Base-by-base conservation (phyloP, 2,888 invertebrate species). In the Ligdia adustata region DNA sequence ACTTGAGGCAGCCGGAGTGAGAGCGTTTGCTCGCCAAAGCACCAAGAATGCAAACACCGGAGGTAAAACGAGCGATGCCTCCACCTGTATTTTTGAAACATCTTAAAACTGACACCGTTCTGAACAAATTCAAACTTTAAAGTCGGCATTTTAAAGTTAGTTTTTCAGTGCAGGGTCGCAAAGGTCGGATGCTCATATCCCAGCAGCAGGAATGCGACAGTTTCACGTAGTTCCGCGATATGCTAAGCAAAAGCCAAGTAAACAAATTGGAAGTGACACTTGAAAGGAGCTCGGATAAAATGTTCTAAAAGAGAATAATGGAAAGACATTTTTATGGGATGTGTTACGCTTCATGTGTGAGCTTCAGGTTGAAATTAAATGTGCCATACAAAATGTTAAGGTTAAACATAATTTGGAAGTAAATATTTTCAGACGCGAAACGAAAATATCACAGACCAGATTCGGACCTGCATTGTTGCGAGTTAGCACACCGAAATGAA, bases 171-270 rank as follows among this genome's bases (percentile, higher is more conserved):
- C 11, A 6, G 3, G 16, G 5, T 14, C 57, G 62, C 72, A 76
- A 65, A 74, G 69, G 72, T 75, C 65, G 69, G 71, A 75, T 79
- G 77, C 72, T 79, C 78, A 79, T 79, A 79, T 78, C 75, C 72
- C 69, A 65, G 60, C 56, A 73, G 77, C 75, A 64, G 77, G 80
- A 81, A 85, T 84, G 82, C 70, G 79, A 75, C 78, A 75, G 75
- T 80, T 75, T 75, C 70, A 73, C 79, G 79, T 77, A 75, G 75
- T 80, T 75, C 76, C 71, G 75, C 78, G 79, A 85, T 88, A 83
- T 83, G 86, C 79, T 82, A 82, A 82, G 81, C 82, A 83, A 83
- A 81, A 80, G 81, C 76, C 77, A 75, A 78, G 80, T 75, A 84
- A 86, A 87, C 84, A 83, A 85, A 85, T 86, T 87, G 81, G 74